These are phyloP conservation scores for Eubasilissa splendida DNA, from an alignment of 2,888 invertebrate genomes.

Conservation along the genomic window DNA sequence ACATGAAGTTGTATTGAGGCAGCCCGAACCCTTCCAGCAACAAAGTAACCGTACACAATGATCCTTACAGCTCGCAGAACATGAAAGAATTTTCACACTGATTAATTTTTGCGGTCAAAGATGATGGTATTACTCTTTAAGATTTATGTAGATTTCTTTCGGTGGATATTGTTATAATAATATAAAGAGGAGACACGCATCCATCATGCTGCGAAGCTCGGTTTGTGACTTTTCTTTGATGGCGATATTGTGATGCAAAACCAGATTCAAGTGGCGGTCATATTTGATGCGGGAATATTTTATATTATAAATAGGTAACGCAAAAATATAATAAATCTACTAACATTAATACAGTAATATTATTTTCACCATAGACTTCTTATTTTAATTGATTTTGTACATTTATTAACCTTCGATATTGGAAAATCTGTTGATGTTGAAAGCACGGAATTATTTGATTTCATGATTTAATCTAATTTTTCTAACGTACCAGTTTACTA, in stretches of 20 bases:
- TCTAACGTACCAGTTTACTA: no score
- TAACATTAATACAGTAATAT: no score
- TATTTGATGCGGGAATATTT: background rate
- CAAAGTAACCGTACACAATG: constrained; percentile 22
- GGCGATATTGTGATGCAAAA: background rate
- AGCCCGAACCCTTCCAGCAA: background rate
- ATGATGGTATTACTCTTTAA: constrained; percentile 32
- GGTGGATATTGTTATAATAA: constrained; percentile 7
- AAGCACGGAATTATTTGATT: no score
- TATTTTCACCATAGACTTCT: no score
- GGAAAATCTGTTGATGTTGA: no score
- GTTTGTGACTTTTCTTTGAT: constrained; percentile 1
- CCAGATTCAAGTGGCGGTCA: constrained; percentile 6
- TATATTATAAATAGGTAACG: no score
- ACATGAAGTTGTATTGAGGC: background rate
- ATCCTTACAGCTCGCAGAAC: background rate
- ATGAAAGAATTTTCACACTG: constrained; percentile 16
- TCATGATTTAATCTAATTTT: no score
- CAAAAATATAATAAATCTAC: no score
- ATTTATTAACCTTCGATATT: no score
- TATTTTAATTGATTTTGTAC: no score
- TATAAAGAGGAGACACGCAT: constrained; percentile 29
- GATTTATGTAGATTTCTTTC: background rate
- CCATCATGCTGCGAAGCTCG: constrained; percentile 27
- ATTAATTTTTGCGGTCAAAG: constrained; percentile 36